phyloP scores from a whole-genome alignment of 2,888 invertebrate genomes.

The Dryobota labecula region DNA sequence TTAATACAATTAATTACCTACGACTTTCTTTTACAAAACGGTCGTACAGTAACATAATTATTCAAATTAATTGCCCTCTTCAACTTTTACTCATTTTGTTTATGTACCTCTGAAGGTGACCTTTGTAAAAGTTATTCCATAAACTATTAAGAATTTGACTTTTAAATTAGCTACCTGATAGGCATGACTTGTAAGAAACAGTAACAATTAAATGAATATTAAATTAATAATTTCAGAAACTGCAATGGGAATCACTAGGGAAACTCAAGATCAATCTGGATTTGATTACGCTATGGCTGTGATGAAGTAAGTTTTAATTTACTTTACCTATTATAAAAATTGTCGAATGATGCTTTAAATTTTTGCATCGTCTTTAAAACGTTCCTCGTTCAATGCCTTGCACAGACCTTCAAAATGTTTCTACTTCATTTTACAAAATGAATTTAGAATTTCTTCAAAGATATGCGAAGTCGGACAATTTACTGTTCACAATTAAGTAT shows the following conservation, averaged over 20 bases:
- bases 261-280: slow-evolving; percentile 93
- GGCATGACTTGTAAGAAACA: slow-evolving; percentile 36
- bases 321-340: neutral
- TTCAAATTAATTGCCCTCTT: slow-evolving; percentile 39
- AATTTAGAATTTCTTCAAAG: neutral
- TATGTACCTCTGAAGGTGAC: neutral
- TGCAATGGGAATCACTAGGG: slow-evolving; percentile 95
- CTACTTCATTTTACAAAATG: neutral
- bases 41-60: slow-evolving; percentile 12
- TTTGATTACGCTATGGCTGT: slow-evolving; percentile 96
- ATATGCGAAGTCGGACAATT: neutral
- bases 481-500: neutral
- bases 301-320: slow-evolving; percentile 90
- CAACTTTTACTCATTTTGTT: slow-evolving; percentile 18
- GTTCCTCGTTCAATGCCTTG: neutral
- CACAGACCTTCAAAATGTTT: neutral
- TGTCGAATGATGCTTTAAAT: neutral
- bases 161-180: slow-evolving; percentile 31
- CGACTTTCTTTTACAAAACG: neutral
- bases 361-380: neutral
- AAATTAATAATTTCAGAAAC: slow-evolving; percentile 91
- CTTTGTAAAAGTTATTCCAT: slow-evolving; percentile 24
- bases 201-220: neutral
- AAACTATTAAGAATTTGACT: slow-evolving; percentile 18
- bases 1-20: neutral